phyloP scores from a whole-genome alignment of 2,113 vertebrate species.

The Pachycephala philippinensis region DNA sequence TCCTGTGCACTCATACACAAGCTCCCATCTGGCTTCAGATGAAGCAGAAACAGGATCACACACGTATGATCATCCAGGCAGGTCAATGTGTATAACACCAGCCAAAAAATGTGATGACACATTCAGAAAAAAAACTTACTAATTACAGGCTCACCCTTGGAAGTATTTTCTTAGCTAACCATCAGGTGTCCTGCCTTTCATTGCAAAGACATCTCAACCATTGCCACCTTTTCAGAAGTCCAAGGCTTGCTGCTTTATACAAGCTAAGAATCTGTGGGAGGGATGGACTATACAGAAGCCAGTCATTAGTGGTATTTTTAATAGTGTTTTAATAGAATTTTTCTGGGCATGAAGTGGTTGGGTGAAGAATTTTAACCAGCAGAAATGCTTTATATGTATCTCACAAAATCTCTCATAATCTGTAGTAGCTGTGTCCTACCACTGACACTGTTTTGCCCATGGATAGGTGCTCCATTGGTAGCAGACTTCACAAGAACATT shows the following conservation, averaged over 20 bases:
- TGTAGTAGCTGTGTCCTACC: neutral
- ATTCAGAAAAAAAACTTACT: neutral
- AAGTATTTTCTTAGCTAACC: neutral
- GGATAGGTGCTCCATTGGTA: neutral
- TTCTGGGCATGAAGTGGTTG: neutral
- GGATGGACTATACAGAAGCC: neutral
- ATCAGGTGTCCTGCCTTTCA: neutral
- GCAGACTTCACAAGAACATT: neutral
- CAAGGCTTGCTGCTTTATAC: neutral
- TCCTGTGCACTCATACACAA: accelerated
- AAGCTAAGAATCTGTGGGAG: neutral
- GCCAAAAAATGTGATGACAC: neutral
- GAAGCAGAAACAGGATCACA: neutral
- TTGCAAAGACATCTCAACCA: neutral
- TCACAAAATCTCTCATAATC: neutral
- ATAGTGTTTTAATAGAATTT: neutral
- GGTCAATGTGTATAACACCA: neutral
- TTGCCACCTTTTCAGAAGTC: neutral
- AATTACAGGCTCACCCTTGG: neutral
- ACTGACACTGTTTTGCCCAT: neutral
- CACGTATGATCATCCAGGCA: neutral
- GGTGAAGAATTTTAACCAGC: neutral
- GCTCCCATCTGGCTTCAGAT: neutral
- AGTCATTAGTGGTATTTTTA: neutral
- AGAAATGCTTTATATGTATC: neutral